These are phyloP conservation scores for Strix occidentalis DNA, from an alignment of 2,797 vertebrate genomes.

Conservation along the genomic window DNA sequence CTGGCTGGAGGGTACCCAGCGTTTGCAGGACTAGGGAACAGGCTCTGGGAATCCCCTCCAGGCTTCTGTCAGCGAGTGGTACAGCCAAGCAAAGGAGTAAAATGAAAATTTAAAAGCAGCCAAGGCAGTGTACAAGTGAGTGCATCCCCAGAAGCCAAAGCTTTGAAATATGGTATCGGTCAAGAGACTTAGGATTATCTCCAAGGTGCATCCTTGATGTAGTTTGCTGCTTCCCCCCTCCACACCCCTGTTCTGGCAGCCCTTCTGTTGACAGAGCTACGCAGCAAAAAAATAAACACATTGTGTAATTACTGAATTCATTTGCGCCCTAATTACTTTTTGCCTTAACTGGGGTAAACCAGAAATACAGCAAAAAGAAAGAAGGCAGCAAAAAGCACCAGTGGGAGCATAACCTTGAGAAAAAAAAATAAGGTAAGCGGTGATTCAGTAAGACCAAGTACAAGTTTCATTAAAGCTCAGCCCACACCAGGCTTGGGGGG, in stretches of 20 bases:
- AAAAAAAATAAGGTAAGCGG: neutral
- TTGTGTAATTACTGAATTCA: neutral
- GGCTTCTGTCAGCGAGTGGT: neutral
- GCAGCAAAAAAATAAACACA: neutral
- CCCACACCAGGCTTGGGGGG: neutral
- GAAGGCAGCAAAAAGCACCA: neutral
- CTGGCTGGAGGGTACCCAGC: neutral
- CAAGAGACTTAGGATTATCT: neutral
- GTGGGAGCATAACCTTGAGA: neutral
- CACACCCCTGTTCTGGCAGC: neutral
- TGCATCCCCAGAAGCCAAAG: neutral
- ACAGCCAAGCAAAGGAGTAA: neutral
- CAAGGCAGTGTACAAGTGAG: neutral
- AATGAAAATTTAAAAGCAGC: neutral
- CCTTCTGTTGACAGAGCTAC: neutral
- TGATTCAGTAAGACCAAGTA: neutral
- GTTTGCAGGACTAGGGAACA: neutral
- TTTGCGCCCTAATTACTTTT: neutral
- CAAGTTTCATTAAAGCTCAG: neutral
- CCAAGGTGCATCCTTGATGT: neutral
- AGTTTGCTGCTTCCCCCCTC: too few relatives aligned
- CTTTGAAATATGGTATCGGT: neutral
- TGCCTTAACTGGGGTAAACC: neutral
- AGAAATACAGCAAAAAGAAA: neutral
- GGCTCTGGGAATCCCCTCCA: neutral